Evolutionary conservation across 2,113 vertebrate genomes (phyloP).

Genomic region (Acanthisitta chloris): DNA sequence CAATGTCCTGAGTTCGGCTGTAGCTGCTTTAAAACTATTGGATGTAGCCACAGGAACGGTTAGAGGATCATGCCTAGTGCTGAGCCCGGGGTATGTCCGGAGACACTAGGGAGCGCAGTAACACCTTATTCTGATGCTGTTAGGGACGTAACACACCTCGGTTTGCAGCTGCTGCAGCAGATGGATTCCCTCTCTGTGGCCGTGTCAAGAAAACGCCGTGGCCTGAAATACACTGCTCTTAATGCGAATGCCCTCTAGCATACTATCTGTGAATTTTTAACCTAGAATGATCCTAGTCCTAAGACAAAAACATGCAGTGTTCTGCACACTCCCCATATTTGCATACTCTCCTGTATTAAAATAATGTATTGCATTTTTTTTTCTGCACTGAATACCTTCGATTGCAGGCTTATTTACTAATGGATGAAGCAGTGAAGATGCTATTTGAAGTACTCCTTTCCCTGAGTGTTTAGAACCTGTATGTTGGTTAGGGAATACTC

Average conservation of each 20-base stretch:
- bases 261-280: background rate
- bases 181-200: background rate
- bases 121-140: background rate
- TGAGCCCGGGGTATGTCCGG: too few relatives aligned
- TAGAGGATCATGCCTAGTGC: accelerated
- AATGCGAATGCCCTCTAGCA: background rate
- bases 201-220: background rate
- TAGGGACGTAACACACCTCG: background rate
- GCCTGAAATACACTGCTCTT: background rate
- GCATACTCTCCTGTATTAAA: background rate
- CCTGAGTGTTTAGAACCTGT: background rate
- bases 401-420: background rate
- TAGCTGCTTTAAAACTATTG: background rate
- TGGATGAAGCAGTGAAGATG: background rate
- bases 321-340: background rate
- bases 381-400: background rate
- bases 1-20: background rate
- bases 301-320: background rate
- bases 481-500: background rate
- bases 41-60: accelerated
- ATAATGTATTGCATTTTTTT: background rate
- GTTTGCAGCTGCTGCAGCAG: background rate
- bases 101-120: conserved; percentile 42
- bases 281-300: background rate
- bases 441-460: background rate